Conservation (phyloP, 1,140 invertebrate species). For the Hermatobates lingyangjiaoensis region DNA sequence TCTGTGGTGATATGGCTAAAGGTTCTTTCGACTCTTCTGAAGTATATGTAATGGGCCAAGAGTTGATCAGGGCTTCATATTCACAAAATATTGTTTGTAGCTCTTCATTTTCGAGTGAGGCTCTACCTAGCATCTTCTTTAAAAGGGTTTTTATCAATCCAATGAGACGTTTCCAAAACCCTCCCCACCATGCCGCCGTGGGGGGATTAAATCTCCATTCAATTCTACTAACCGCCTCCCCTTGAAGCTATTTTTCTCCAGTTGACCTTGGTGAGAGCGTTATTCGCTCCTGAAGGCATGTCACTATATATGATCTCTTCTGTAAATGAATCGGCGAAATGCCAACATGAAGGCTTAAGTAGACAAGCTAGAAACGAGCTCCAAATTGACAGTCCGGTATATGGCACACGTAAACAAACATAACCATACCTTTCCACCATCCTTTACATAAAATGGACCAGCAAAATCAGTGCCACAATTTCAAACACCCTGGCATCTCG, state of each 20-base stretch:
- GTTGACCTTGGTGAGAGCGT: no score
- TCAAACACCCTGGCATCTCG: constrained; percentile 11
- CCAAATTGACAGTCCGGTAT: constrained; percentile 11
- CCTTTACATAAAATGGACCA: constrained; percentile 18
- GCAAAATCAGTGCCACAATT: constrained; percentile 19
- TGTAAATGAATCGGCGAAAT: no score
- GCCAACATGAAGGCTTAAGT: constrained; percentile 4
- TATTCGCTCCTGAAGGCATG: no score
- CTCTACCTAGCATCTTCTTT: constrained; percentile 18
- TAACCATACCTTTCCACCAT: constrained; percentile 19
- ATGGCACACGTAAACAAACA: constrained; percentile 22
- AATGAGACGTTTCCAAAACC: constrained; percentile 25
- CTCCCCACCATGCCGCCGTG: constrained; percentile 25
- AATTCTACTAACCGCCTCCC: constrained; percentile 19
- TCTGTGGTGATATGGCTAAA: constrained; percentile 11
- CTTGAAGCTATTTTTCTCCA: constrained; percentile 19
- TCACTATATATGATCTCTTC: no score
- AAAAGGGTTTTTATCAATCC: constrained; percentile 21
- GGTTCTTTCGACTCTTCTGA: constrained; percentile 16
- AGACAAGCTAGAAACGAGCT: constrained; percentile 19
- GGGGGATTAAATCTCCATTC: constrained; percentile 23
- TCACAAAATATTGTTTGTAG: constrained; percentile 21
- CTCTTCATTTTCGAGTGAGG: constrained; percentile 19
- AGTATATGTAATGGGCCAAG: constrained; percentile 22
- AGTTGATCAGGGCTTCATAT: constrained; percentile 20